Conservation (phyloP, 2,113 vertebrate species). For the Barbus barbus region DNA sequence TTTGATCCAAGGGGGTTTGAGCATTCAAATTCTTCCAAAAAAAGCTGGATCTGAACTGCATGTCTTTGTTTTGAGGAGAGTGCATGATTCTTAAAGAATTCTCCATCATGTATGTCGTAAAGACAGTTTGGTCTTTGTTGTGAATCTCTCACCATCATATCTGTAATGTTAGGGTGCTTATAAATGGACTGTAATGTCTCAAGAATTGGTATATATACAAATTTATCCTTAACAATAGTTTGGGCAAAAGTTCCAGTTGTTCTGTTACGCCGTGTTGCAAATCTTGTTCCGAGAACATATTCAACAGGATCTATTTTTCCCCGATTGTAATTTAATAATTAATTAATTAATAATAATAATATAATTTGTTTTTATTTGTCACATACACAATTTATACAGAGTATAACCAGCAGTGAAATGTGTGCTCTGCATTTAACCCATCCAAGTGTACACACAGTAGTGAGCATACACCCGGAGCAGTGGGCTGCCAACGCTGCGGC, state of each 20-base stretch:
- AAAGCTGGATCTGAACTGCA: slow-evolving; percentile 41
- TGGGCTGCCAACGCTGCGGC: too few species aligned
- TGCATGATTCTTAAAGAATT: slow-evolving; percentile 40
- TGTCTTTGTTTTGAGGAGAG: slow-evolving; percentile 45
- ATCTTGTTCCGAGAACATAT: slow-evolving; percentile 53
- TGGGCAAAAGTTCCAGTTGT: slow-evolving; percentile 45
- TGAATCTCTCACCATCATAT: slow-evolving; percentile 34
- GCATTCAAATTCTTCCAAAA: neutral
- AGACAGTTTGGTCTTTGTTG: slow-evolving; percentile 10
- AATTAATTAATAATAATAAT: too few species aligned
- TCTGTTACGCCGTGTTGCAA: slow-evolving; percentile 37
- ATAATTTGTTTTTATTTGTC: too few species aligned
- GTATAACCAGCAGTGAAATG: too few species aligned
- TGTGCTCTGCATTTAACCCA: too few species aligned
- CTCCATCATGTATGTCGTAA: slow-evolving; percentile 42
- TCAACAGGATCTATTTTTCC: slow-evolving; percentile 45
- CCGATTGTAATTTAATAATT: too few species aligned
- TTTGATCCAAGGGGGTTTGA: neutral
- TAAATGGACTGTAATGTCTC: slow-evolving; percentile 39
- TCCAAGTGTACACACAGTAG: too few species aligned
- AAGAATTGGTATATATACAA: slow-evolving; percentile 41
- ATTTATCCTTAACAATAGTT: slow-evolving; percentile 26
- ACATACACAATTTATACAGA: too few species aligned
- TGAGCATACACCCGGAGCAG: too few species aligned
- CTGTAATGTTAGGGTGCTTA: slow-evolving; percentile 22